Evolutionary conservation across 1,140 invertebrate species (phyloP).

Genomic region (Melanaphis sacchari): DNA sequence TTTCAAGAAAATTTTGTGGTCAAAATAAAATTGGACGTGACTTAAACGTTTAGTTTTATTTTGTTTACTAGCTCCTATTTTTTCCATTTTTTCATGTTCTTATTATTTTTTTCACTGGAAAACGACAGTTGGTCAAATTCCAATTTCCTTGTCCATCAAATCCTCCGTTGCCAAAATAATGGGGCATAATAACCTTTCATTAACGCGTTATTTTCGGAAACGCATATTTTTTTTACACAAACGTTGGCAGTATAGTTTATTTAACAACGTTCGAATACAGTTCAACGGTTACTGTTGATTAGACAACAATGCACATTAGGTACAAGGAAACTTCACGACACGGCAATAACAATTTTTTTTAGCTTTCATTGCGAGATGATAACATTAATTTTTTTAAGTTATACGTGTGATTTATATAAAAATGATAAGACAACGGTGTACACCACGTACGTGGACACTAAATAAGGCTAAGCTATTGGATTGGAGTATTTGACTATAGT

Average conservation of each 20-base stretch:
- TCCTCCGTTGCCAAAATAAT: neutral
- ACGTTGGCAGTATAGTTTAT: neutral
- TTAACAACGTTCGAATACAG: neutral
- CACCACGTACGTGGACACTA: neutral
- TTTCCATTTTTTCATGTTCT: neutral
- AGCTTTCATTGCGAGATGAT: neutral
- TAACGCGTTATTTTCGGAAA: neutral
- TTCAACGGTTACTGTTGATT: slow-evolving; percentile 49
- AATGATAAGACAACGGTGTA: neutral
- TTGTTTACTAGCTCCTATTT: neutral
- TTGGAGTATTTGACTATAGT: neutral
- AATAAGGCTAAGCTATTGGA: neutral
- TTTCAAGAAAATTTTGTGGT: neutral
- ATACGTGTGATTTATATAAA: neutral
- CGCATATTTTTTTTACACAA: neutral
- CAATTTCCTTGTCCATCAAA: neutral
- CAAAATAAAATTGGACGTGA: neutral
- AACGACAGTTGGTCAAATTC: neutral
- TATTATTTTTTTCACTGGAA: neutral
- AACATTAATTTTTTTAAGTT: neutral
- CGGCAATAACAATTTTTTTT: neutral
- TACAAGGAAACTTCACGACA: neutral
- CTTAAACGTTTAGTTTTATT: neutral
- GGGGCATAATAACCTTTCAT: neutral
- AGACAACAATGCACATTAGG: neutral